phyloP scores from a whole-genome alignment of 2,888 invertebrate genomes.

The Leptogaster cylindrica region DNA sequence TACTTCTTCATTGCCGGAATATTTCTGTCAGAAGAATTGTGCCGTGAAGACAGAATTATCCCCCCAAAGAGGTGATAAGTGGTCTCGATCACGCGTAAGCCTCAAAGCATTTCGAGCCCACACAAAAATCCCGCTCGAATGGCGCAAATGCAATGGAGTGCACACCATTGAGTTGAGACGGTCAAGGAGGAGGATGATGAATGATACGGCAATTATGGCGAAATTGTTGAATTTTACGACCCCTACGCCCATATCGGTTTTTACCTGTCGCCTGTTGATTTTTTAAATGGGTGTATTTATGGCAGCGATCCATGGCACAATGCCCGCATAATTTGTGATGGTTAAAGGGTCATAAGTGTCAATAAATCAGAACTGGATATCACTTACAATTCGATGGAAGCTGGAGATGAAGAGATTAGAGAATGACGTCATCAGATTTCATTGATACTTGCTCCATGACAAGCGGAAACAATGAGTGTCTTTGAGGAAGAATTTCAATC shows the following conservation, averaged over 20 bases:
- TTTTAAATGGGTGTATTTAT: constrained; percentile 39
- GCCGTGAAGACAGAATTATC: constrained; percentile 29
- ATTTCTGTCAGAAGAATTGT: constrained; percentile 7
- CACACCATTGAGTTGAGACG: background rate
- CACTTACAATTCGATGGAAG: constrained; percentile 29
- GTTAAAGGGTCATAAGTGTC: constrained; percentile 27
- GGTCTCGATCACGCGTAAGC: constrained; percentile 33
- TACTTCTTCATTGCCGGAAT: constrained; percentile 24
- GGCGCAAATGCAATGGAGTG: background rate
- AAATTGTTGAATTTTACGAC: constrained; percentile 21
- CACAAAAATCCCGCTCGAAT: constrained; percentile 5
- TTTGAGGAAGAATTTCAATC: background rate
- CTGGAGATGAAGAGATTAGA: constrained; percentile 7
- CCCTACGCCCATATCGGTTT: constrained; percentile 18
- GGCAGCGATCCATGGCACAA: constrained; percentile 30
- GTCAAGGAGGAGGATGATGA: constrained; percentile 22
- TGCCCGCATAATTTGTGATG: constrained; percentile 31
- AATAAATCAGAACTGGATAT: constrained; percentile 14
- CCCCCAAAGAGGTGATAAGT: constrained; percentile 31
- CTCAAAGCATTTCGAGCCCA: constrained; percentile 22
- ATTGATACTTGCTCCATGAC: constrained; percentile 15
- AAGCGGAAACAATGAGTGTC: background rate
- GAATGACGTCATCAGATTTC: constrained; percentile 8
- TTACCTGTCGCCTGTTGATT: constrained; percentile 29
- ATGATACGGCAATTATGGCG: constrained; percentile 39